phyloP scores from a whole-genome alignment of 2,888 invertebrate genomes.

The Brassicogethes aeneus region DNA sequence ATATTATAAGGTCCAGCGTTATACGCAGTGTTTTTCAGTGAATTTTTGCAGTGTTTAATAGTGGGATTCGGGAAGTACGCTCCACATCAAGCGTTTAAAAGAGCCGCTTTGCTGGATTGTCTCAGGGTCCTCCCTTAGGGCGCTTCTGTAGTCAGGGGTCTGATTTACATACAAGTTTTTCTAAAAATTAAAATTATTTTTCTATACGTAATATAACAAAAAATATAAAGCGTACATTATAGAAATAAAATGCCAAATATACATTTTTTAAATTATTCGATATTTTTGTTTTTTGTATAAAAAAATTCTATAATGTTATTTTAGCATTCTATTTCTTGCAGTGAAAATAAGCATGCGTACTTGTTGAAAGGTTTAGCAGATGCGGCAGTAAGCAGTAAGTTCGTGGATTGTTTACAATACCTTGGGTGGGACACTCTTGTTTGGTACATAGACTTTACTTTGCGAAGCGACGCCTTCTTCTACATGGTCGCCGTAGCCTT shows the following conservation, averaged over 20 bases:
- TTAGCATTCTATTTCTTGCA: no score
- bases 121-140: slow-evolving; percentile 61
- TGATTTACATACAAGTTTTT: slow-evolving; percentile 2
- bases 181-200: no score
- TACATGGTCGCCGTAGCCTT: slow-evolving; percentile 56
- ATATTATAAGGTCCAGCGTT: neutral
- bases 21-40: slow-evolving; percentile 5
- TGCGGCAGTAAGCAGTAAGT: no score
- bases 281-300: no score
- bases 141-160: slow-evolving; percentile 43
- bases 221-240: neutral
- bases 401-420: slow-evolving; percentile 21
- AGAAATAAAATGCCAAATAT: slow-evolving; percentile 27
- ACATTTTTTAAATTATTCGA: no score
- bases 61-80: slow-evolving; percentile 71
- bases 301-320: no score
- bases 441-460: slow-evolving; percentile 68
- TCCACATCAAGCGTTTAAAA: slow-evolving; percentile 87
- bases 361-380: no score
- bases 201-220: slow-evolving; percentile 23
- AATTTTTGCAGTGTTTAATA: slow-evolving; percentile 29
- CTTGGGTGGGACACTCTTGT: slow-evolving; percentile 36
- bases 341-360: no score
- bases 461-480: slow-evolving; percentile 67
- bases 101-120: slow-evolving; percentile 86